A percentile compares a stretch with the other conserved stretches of the same genome.
Evolutionary conservation across 2,797 vertebrate genomes (phyloP).

Genomic region (Novumbra hubbsi): DNA sequence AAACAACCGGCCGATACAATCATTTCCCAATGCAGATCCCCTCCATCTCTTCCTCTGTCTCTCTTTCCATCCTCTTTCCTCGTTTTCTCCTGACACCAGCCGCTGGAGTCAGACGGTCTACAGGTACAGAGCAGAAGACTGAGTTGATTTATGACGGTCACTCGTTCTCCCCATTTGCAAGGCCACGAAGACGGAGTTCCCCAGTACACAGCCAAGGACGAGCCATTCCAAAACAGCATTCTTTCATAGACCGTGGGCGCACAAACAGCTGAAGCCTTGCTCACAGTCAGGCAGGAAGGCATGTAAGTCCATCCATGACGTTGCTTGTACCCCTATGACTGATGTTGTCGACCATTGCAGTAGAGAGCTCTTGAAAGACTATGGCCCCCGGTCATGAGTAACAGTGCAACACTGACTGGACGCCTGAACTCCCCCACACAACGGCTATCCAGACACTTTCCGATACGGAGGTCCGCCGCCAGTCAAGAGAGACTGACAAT

Average conservation of each 20-base stretch:
- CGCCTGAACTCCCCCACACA: constrained; percentile 25
- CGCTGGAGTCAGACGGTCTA: constrained; percentile 24
- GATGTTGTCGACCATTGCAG: not conserved
- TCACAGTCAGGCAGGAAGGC: constrained; percentile 31
- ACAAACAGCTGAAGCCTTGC: constrained; percentile 10
- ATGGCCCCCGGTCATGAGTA: constrained; percentile 46
- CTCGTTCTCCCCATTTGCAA: constrained; percentile 27
- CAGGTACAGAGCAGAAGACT: constrained; percentile 25
- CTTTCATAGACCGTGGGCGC: not conserved
- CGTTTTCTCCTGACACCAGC: constrained; percentile 18
- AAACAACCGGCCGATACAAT: constrained; percentile 20
- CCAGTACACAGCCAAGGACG: constrained; percentile 25
- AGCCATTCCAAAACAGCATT: constrained; percentile 22
- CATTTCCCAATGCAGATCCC: constrained; percentile 27
- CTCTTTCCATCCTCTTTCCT: constrained; percentile 21
- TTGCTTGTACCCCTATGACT: constrained; percentile 7
- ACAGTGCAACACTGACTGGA: constrained; percentile 31
- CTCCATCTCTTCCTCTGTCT: constrained; percentile 7
- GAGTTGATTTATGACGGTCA: constrained; percentile 46
- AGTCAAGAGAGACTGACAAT: not conserved
- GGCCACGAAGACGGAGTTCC: constrained; percentile 42
- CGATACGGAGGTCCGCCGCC: not conserved
- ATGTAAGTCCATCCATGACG: not conserved
- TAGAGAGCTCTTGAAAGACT: constrained; percentile 12
- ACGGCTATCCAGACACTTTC: not conserved